These are phyloP conservation scores for Pipistrellus pipistrellus DNA, from an alignment of 2,797 vertebrate genomes.

Conservation along the genomic window DNA sequence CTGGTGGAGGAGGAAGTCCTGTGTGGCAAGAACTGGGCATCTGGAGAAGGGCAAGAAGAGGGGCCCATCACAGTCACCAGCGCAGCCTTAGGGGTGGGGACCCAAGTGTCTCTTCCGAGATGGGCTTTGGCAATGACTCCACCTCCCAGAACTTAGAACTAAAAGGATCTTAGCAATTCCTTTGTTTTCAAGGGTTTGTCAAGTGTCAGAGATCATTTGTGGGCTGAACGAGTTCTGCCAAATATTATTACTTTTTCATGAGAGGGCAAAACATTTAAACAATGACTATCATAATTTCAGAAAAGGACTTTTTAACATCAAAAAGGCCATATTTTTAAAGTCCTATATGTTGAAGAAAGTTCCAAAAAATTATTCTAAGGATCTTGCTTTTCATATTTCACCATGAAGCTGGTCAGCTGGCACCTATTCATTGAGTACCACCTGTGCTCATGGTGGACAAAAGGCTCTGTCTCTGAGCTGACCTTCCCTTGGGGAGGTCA, in stretches of 20 bases:
- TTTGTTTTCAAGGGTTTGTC: neutral
- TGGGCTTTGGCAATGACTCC: neutral
- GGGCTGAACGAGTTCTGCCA: neutral
- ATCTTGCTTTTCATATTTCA: neutral
- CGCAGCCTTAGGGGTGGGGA: neutral
- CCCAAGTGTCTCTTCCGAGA: neutral
- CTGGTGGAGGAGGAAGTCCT: neutral
- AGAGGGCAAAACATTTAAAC: constrained; percentile 17
- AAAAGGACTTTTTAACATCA: neutral
- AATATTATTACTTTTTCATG: neutral
- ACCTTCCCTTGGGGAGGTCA: neutral
- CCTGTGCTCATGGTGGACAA: neutral
- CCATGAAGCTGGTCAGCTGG: neutral
- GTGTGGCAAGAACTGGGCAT: neutral
- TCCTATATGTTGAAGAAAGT: neutral
- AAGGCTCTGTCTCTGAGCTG: neutral
- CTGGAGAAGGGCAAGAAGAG: neutral
- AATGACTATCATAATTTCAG: constrained; percentile 1
- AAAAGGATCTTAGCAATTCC: neutral
- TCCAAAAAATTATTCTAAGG: neutral
- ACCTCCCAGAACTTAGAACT: neutral
- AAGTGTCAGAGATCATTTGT: constrained; percentile 4
- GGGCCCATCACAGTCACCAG: neutral
- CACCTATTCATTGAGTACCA: neutral
- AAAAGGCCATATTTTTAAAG: neutral